phyloP scores from a whole-genome alignment of 2,888 invertebrate species.

The Molanna angustata region DNA sequence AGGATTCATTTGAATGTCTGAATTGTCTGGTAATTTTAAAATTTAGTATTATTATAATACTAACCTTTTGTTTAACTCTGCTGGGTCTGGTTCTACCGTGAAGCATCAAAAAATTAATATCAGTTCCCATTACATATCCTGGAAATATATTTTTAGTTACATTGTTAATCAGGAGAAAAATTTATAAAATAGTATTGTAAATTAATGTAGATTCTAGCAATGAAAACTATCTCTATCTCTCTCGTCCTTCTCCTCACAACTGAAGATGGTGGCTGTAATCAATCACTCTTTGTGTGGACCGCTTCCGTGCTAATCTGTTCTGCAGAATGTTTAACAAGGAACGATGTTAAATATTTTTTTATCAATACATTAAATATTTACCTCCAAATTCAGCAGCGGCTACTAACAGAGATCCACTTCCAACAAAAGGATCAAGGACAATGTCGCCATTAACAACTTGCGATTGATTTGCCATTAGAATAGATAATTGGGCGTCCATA shows the following conservation, averaged over 20 bases:
- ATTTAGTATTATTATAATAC: no score
- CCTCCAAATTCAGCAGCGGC: conserved; percentile 88
- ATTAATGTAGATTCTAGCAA: no score
- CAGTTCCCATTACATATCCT: conserved; percentile 81
- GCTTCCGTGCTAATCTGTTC: no score
- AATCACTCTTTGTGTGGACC: no score
- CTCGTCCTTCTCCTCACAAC: no score
- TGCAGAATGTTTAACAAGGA: no score
- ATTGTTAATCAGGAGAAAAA: no score
- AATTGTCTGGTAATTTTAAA: no score
- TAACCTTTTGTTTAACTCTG: conserved; percentile 72
- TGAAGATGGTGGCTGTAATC: no score
- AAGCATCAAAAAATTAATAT: conserved; percentile 93
- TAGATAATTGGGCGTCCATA: conserved; percentile 94
- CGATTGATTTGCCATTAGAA: conserved; percentile 96
- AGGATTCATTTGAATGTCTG: background rate
- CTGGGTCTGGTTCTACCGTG: conserved; percentile 83
- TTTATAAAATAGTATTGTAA: no score
- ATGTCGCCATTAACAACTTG: conserved; percentile 68
- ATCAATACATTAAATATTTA: no score
- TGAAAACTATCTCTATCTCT: background rate
- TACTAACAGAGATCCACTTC: conserved; percentile 79
- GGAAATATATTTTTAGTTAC: conserved; percentile 16
- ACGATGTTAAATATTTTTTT: no score
- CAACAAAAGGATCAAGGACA: conserved; percentile 94